phyloP scores from a whole-genome alignment of 2,888 invertebrate genomes.

The Proisotoma minuta region DNA sequence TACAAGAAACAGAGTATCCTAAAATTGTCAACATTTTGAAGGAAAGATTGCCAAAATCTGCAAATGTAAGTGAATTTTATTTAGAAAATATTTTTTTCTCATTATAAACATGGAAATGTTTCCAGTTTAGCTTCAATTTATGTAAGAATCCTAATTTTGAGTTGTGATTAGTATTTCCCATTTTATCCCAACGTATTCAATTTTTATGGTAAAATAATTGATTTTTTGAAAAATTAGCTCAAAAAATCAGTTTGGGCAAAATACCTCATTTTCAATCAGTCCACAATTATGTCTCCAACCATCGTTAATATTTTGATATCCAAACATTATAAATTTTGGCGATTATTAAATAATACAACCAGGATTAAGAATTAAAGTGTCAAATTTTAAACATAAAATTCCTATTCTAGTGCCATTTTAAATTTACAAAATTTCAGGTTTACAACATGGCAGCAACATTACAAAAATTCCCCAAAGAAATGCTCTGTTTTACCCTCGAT shows the following conservation, averaged over 20 bases:
- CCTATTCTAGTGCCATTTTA: neutral
- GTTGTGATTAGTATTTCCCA: no score
- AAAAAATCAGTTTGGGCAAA: no score
- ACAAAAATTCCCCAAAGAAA: neutral
- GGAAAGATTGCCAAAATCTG: neutral
- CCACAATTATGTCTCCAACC: neutral
- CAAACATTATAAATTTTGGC: neutral
- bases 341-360: neutral
- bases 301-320: neutral
- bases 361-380: neutral
- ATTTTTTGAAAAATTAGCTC: no score
- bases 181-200: no score
- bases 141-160: no score
- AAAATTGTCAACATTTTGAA: neutral
- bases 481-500: neutral
- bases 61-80: neutral
- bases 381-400: no score
- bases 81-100: no score
- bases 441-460: neutral
- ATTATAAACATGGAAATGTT: no score
- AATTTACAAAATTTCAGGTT: neutral
- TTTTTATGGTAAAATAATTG: no score
- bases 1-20: neutral
- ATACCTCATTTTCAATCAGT: neutral
- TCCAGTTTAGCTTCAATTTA: no score